These are phyloP conservation scores for Andricus curvator DNA, from an alignment of 2,888 invertebrate genomes.

Conservation along the genomic window DNA sequence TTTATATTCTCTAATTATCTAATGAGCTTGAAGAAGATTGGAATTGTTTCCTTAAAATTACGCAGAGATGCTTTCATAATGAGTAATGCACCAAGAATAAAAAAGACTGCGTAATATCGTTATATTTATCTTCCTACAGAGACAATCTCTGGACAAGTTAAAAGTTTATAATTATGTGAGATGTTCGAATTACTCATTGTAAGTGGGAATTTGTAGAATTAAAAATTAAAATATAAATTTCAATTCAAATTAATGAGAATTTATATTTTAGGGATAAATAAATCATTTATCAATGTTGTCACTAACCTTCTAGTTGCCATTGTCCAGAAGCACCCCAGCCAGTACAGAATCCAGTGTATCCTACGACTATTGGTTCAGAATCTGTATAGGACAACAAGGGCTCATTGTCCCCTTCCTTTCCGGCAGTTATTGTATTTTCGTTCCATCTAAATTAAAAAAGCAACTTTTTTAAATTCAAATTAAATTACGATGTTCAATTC, in stretches of 20 bases:
- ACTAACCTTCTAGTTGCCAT: slow-evolving; percentile 89
- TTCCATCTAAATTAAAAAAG: slow-evolving; percentile 63
- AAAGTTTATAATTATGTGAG: not conserved
- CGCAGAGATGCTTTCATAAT: not conserved
- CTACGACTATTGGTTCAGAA: slow-evolving; percentile 85
- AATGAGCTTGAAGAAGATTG: not conserved
- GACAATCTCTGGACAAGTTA: not conserved
- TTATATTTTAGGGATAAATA: not conserved
- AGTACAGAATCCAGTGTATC: slow-evolving; percentile 89
- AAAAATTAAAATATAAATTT: not conserved
- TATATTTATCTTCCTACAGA: not conserved
- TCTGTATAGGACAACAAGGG: slow-evolving; percentile 88
- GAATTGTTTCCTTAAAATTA: slow-evolving; percentile 12
- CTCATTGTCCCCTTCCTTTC: slow-evolving; percentile 85
- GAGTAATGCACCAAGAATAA: not conserved
- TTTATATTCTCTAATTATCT: not conserved
- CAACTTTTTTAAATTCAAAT: not conserved
- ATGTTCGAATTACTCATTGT: not conserved
- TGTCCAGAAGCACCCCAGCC: slow-evolving; percentile 92
- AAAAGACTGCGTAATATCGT: not conserved
- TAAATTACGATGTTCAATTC: not conserved
- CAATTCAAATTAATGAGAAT: not conserved
- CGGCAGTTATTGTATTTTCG: slow-evolving; percentile 81
- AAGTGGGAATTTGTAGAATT: not conserved
- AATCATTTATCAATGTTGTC: not conserved